Evolutionary conservation across 2,113 vertebrate genomes (phyloP).

Genomic region (Ctenodactylus gundi): DNA sequence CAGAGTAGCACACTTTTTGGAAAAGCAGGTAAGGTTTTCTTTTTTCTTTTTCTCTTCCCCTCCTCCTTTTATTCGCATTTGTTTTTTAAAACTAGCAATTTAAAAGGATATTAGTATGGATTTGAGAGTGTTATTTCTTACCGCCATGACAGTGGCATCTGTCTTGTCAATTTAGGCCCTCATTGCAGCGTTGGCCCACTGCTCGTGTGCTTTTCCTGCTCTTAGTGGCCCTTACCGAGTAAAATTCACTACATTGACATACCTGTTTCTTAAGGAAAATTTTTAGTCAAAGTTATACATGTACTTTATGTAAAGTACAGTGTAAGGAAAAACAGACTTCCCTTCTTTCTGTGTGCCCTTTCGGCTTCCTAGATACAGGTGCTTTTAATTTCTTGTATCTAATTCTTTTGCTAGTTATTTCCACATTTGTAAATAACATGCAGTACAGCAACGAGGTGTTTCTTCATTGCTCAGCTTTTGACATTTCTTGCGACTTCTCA

Average conservation of each 20-base stretch:
- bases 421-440: not conserved
- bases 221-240: not conserved
- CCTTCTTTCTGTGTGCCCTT: not conserved
- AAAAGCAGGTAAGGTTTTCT: slow-evolving; percentile 91
- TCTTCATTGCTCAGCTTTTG: not conserved
- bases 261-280: not conserved
- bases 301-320: not conserved
- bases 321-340: not conserved
- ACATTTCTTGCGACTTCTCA: not conserved
- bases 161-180: not conserved
- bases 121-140: not conserved
- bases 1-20: slow-evolving; percentile 97
- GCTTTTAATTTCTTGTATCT: not conserved
- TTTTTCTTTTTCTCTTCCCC: not conserved
- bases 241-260: not conserved
- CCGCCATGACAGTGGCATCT: not conserved
- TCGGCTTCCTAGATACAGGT: not conserved
- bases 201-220: not conserved
- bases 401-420: not conserved
- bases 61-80: not conserved
- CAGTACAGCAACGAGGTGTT: not conserved
- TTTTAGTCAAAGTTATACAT: not conserved
- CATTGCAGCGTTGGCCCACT: not conserved
- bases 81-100: slow-evolving; percentile 14
- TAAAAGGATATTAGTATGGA: slow-evolving; percentile 3